These are phyloP conservation scores for Hedya salicella DNA, from an alignment of 2,888 invertebrate genomes.

Conservation along the genomic window DNA sequence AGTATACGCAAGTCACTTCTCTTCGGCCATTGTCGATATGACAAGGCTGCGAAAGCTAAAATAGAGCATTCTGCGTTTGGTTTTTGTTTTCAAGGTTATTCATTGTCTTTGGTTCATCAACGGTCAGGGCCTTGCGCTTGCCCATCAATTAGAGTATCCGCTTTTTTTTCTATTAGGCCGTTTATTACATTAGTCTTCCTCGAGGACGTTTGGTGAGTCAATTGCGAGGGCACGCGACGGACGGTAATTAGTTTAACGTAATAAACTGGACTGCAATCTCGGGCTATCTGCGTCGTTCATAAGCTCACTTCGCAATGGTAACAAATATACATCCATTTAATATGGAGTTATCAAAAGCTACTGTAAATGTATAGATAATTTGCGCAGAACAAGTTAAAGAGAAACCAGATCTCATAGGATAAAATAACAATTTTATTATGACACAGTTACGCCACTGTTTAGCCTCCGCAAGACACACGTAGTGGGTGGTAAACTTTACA, in stretches of 20 bases:
- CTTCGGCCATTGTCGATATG: conserved; percentile 37
- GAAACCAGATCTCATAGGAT: conserved; percentile 10
- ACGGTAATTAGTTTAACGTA: conserved; percentile 60
- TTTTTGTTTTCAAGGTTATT: conserved; percentile 49
- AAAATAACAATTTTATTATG: conserved; percentile 24
- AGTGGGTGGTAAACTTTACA: conserved; percentile 26
- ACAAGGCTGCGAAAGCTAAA: conserved; percentile 45
- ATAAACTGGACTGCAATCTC: conserved; percentile 51
- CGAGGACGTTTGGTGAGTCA: conserved; percentile 68
- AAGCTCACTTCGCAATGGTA: background rate
- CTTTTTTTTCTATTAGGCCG: conserved; percentile 75
- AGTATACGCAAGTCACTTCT: conserved; percentile 53
- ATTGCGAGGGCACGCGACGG: conserved; percentile 68
- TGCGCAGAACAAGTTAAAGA: background rate
- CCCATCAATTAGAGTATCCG: conserved; percentile 81
- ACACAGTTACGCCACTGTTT: conserved; percentile 9
- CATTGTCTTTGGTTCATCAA: conserved; percentile 63
- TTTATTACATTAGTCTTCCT: conserved; percentile 76
- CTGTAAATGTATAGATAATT: background rate
- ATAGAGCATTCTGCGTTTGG: conserved; percentile 39
- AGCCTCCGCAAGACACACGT: conserved; percentile 4
- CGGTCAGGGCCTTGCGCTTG: conserved; percentile 75
- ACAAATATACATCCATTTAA: background rate
- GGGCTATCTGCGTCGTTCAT: conserved; percentile 25
- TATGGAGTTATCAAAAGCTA: background rate